Evolutionary conservation across 2,888 invertebrate genomes (phyloP), one percentile per base, ranked within the genome.

Genomic region (Rhogogaster chlorosoma): DNA sequence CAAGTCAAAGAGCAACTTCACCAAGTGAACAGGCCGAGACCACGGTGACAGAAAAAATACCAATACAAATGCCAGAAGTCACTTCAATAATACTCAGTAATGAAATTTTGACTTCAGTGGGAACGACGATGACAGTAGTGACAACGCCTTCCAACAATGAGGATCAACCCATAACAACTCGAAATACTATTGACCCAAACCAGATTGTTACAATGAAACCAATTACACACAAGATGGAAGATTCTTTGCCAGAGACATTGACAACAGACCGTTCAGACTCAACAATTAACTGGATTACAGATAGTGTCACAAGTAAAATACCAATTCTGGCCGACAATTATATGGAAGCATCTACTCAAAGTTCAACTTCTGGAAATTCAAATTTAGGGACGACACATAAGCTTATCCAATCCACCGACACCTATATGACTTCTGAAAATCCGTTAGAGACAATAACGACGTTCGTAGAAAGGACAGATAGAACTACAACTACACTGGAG

Each of bases 61-160:
- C 71, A 64, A 70, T 36, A n/a, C 42, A 64, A 53, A 83, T 80
- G 26, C 29, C 86, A 88, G 26, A 84, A 70, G 15, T 45, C 18
- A 77, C 29, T 53, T 49, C 32, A 32, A 18, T 53, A 18, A 53
- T 22, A 29, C 73, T 26, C 42, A 22, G 36, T 57, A 70, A 18
- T 26, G 53, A 84, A 26, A 70, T 70, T 45, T 36, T 45, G 49
- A 83, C 85, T 36, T 67, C 86, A 80, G 84, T 29, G n/a, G 71
- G 45, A 85, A 83, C 57, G 42, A 38, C 71, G 0, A 83, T 70
- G 82, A 42, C 36, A 57, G 45, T 36, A 77, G 36, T 29, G 67
- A 49, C 64, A 70, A 57, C 49, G 15, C 32, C 45, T 45, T 15
- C 61, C n/a, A 49, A 70, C 61, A 57, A 82, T 42, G 84, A 49